Conservation (phyloP, 2,113 vertebrate genomes). For the Oceanodroma tethys region DNA sequence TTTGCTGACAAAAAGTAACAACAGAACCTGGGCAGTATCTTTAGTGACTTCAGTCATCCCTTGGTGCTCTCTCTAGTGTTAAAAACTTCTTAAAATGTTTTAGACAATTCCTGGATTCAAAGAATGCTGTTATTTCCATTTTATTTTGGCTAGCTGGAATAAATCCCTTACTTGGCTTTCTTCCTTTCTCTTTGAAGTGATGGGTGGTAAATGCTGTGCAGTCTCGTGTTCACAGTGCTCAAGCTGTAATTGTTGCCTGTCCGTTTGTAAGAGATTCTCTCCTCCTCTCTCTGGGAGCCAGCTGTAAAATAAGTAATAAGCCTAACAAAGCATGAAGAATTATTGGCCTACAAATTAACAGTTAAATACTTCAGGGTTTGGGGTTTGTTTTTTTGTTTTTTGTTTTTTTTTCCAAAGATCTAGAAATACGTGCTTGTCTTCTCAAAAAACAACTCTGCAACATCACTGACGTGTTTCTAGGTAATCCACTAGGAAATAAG, state of each 20-base stretch:
- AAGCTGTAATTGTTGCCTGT: not conserved
- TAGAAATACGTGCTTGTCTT: not conserved
- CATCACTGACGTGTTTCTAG: not conserved
- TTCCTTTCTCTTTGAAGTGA: not conserved
- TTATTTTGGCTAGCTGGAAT: not conserved
- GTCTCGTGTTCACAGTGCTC: not conserved
- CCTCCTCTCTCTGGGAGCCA: not conserved
- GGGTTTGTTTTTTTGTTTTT: not conserved
- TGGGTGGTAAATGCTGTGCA: not conserved
- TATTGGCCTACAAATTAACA: not conserved
- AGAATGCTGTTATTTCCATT: not conserved
- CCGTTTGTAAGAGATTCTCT: not conserved
- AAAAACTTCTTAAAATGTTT: not conserved
- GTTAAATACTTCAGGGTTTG: not conserved
- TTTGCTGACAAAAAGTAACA: not conserved
- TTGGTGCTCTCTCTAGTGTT: not conserved
- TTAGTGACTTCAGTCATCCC: not conserved
- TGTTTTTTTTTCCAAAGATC: not conserved
- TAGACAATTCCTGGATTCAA: not conserved
- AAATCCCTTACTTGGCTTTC: not conserved
- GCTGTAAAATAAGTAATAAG: not conserved
- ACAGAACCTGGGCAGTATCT: not conserved
- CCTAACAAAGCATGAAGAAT: not conserved
- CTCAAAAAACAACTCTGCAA: not conserved
- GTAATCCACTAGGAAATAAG: not conserved